phyloP scores from a whole-genome alignment of 2,113 vertebrate genomes.

The Thunnus thynnus region DNA sequence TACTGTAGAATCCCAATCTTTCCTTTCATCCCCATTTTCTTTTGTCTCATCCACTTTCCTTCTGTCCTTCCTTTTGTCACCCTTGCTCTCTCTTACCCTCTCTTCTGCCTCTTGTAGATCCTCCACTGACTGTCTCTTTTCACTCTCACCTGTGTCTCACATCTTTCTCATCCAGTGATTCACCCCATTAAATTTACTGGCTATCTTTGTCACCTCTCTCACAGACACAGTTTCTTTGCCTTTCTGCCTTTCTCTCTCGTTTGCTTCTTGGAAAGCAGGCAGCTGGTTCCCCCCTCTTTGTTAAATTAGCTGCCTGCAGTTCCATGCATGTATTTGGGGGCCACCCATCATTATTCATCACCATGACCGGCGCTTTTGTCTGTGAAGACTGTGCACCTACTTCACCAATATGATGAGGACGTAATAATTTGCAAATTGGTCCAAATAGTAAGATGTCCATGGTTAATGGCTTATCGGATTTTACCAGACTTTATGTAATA shows the following conservation, averaged over 20 bases:
- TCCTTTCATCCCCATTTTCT: background rate
- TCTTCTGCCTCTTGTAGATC: background rate
- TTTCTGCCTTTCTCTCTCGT: background rate
- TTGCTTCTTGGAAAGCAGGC: constrained; percentile 4
- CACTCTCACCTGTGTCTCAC: constrained; percentile 2
- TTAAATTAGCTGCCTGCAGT: constrained; percentile 12
- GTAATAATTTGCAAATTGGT: constrained; percentile 10
- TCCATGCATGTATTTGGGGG: constrained; percentile 4
- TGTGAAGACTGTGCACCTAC: background rate
- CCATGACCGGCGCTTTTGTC: background rate
- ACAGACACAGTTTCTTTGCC: background rate
- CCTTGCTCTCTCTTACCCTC: background rate
- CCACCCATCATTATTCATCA: constrained; percentile 26
- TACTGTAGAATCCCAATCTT: background rate
- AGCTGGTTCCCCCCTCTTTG: background rate
- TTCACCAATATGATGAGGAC: constrained; percentile 4
- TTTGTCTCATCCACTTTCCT: background rate
- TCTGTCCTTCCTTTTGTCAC: background rate
- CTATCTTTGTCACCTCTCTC: background rate
- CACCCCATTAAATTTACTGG: constrained; percentile 3
- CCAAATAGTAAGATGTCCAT: background rate
- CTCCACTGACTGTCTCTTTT: background rate
- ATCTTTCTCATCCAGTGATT: constrained; percentile 13
- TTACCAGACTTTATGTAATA: background rate
- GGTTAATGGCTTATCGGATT: background rate